Percentiles rank a stretch among this genome's conserved stretches.
Conservation (phyloP, 2,797 vertebrate species). For the Sorex maritimensis region DNA sequence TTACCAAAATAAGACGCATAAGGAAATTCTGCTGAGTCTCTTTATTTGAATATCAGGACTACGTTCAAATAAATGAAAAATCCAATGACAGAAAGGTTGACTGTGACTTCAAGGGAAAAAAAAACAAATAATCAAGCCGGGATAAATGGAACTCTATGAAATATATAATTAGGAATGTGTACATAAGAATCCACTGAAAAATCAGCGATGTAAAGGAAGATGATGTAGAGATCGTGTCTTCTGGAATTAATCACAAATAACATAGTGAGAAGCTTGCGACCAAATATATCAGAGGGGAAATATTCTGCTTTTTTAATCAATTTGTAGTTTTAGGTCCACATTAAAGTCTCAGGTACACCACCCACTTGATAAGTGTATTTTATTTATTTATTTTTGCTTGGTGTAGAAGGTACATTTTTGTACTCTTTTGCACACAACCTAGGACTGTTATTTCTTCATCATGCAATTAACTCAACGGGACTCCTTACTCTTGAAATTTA, state of each 20-base stretch:
- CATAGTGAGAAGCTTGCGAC: neutral
- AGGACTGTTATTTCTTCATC: neutral
- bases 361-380: neutral
- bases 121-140: neutral
- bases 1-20: neutral
- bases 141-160: neutral
- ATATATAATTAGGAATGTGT: neutral
- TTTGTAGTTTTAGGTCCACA: neutral
- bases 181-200: conserved; percentile 2
- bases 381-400: neutral
- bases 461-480: neutral
- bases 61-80: neutral
- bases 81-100: neutral
- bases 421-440: neutral
- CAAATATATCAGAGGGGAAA: neutral
- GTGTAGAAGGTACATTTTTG: neutral
- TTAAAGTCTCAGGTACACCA: neutral
- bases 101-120: neutral
- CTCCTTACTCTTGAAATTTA: neutral
- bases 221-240: neutral
- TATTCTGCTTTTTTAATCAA: conserved; percentile 18
- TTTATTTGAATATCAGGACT: neutral
- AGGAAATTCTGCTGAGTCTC: neutral
- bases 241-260: neutral
- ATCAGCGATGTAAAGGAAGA: neutral